A percentile compares a stretch with the other conserved stretches of the same genome.
Conservation (phyloP, 2,113 vertebrate genomes). For the Pseudolaguvia tuberculata region DNA sequence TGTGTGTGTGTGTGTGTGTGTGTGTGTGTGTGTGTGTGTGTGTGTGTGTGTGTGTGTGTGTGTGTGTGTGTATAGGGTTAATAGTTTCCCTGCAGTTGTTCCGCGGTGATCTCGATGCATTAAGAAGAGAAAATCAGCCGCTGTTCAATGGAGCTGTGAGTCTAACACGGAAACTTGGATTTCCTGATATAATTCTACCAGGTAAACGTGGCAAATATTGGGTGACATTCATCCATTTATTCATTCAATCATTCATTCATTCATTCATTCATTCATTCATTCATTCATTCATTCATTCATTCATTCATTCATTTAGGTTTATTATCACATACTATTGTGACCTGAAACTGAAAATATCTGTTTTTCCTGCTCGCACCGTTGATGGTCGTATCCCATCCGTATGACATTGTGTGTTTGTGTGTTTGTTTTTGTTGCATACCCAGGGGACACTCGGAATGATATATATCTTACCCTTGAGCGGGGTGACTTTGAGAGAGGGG, state of each 20-base stretch:
- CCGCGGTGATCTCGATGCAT: slow-evolving; percentile 73
- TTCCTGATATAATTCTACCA: slow-evolving; percentile 82
- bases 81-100: slow-evolving; percentile 83
- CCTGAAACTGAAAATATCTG: no score
- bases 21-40: no score
- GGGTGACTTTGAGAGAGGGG: slow-evolving; percentile 93
- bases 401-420: slow-evolving; percentile 40
- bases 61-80: slow-evolving; percentile 65
- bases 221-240: neutral
- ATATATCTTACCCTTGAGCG: slow-evolving; percentile 90
- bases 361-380: no score
- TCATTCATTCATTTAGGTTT: no score
- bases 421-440: no score
- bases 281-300: no score
- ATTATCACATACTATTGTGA: slow-evolving; percentile 23
- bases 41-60: no score
- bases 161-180: slow-evolving; percentile 79
- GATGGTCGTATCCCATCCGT: no score
- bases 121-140: slow-evolving; percentile 72
- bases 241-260: no score
- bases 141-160: slow-evolving; percentile 74
- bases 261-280: no score
- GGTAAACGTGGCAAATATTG: slow-evolving; percentile 58
- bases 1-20: no score
- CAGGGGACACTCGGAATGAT: slow-evolving; percentile 85